These are phyloP conservation scores for Engystomops pustulosus DNA, from an alignment of 2,113 vertebrate species.

Conservation along the genomic window DNA sequence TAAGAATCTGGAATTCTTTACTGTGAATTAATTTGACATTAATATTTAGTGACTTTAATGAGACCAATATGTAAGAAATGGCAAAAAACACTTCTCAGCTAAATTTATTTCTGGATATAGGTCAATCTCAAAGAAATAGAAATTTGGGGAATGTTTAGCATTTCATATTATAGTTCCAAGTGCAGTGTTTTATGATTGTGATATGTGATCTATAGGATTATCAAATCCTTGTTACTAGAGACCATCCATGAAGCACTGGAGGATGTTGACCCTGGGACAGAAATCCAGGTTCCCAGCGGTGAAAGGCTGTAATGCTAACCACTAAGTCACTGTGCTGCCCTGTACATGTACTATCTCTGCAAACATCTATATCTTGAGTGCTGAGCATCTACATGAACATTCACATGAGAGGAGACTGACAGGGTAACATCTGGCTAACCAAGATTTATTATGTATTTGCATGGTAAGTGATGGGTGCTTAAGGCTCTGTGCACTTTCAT, in stretches of 20 bases:
- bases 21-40: not conserved
- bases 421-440: slow-evolving; percentile 29
- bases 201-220: not conserved
- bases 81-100: not conserved
- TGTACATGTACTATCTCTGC: not conserved
- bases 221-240: not conserved
- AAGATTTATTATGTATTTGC: slow-evolving; percentile 23
- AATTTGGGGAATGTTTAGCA: not conserved
- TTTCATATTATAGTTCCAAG: not conserved
- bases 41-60: not conserved
- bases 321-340: not conserved
- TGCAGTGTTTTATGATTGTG: not conserved
- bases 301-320: no score
- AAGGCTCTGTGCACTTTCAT: slow-evolving; percentile 21
- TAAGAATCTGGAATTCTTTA: not conserved
- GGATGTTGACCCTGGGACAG: no score
- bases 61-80: not conserved
- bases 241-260: no score
- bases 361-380: not conserved
- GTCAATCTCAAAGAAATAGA: not conserved
- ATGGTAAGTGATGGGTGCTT: slow-evolving; percentile 28
- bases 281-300: no score
- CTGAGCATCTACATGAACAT: slow-evolving; percentile 19
- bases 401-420: slow-evolving; percentile 25
- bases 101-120: slow-evolving; percentile 1